Percentiles rank a stretch among this genome's conserved stretches.
These are phyloP conservation scores for Phenacoccus solenopsis DNA, from an alignment of 1,140 invertebrate species.

Conservation along the genomic window DNA sequence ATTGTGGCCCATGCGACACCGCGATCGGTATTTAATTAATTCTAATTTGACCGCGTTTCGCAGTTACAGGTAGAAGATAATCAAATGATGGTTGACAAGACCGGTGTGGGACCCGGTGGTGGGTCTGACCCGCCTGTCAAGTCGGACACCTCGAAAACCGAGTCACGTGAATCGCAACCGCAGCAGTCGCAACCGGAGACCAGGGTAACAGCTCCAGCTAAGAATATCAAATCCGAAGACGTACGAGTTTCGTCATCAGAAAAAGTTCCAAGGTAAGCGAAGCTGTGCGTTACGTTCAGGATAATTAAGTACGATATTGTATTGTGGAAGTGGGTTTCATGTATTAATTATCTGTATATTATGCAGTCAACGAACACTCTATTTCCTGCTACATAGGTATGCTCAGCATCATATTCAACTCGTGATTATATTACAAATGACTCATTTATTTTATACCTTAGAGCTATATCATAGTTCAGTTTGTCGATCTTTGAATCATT, in stretches of 20 bases:
- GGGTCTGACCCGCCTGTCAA: background rate
- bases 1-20: background rate
- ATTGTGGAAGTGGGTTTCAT: no score
- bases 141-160: background rate
- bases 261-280: slow-evolving; percentile 1
- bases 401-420: no score
- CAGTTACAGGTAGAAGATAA: slow-evolving; percentile 4
- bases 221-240: background rate
- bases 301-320: no score
- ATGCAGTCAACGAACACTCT: no score
- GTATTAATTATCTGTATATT: no score
- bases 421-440: no score
- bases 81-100: slow-evolving; percentile 16
- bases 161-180: background rate
- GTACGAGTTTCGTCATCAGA: background rate
- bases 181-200: background rate
- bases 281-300: no score
- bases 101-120: slow-evolving; percentile 13
- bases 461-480: no score
- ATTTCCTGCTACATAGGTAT: no score
- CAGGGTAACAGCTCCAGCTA: background rate
- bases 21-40: background rate
- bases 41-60: background rate
- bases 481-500: no score
- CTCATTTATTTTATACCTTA: no score